Evolutionary conservation across 1,140 invertebrate genomes (phyloP).

Genomic region (Asobara japonica): DNA sequence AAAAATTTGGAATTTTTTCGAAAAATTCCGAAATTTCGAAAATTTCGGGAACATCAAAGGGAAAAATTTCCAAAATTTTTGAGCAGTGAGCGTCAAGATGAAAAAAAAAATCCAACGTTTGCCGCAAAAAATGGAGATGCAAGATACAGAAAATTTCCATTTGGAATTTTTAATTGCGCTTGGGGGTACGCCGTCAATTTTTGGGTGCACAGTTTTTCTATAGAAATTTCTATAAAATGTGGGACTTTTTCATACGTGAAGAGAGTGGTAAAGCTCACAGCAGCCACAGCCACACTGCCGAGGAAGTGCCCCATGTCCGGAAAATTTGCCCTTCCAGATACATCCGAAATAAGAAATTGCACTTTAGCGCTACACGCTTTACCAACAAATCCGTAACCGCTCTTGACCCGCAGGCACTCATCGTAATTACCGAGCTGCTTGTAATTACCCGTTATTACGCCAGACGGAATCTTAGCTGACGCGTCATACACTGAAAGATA

Average conservation of each 20-base stretch:
- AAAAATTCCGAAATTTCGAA: no score
- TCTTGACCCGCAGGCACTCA: constrained; percentile 59
- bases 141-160: no score
- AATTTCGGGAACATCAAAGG: no score
- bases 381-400: constrained; percentile 44
- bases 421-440: constrained; percentile 66
- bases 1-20: no score
- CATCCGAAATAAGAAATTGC: constrained; percentile 45
- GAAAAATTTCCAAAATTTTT: no score
- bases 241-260: neutral
- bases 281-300: constrained; percentile 44
- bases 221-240: no score
- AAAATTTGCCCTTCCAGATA: constrained; percentile 2
- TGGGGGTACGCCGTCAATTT: no score
- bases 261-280: constrained; percentile 43
- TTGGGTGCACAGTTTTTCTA: no score
- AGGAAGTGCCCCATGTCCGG: constrained; percentile 43
- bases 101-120: no score
- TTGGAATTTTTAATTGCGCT: no score
- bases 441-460: constrained; percentile 63
- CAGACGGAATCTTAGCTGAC: constrained; percentile 61
- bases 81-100: no score
- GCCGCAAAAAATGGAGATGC: no score
- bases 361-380: constrained; percentile 52
- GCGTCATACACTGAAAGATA: constrained; percentile 65